Conservation (phyloP, 2,113 vertebrate genomes). For the Geococcyx californianus region DNA sequence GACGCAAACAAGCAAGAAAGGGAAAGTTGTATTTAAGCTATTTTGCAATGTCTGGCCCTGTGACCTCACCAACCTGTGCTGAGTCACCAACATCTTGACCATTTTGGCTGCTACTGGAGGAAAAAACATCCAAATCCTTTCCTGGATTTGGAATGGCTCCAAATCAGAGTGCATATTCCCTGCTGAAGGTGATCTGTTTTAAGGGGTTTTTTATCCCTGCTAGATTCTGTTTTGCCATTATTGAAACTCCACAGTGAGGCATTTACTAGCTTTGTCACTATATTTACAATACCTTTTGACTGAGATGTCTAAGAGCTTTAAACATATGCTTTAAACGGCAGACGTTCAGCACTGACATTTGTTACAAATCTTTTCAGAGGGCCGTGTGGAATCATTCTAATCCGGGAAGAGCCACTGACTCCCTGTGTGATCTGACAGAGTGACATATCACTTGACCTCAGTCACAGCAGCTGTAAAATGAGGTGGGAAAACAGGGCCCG, state of each 20-base stretch:
- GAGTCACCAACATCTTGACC: neutral
- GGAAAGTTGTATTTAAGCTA: neutral
- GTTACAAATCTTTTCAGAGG: slow-evolving; percentile 67
- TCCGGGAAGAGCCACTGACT: slow-evolving; percentile 68
- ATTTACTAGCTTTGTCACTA: slow-evolving; percentile 56
- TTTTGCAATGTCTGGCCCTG: neutral
- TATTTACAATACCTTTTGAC: slow-evolving; percentile 72
- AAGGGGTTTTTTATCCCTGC: neutral
- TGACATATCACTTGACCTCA: slow-evolving; percentile 75
- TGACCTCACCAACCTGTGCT: neutral
- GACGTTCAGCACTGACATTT: slow-evolving; percentile 50
- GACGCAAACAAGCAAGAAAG: neutral
- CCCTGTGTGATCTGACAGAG: slow-evolving; percentile 71
- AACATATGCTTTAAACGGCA: slow-evolving; percentile 62
- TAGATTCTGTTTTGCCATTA: neutral
- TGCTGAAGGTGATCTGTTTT: neutral
- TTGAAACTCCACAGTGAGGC: neutral
- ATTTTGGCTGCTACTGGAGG: neutral
- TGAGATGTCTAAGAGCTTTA: slow-evolving; percentile 64
- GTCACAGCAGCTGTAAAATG: slow-evolving; percentile 46
- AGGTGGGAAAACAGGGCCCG: neutral
- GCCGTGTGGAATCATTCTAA: slow-evolving; percentile 59
- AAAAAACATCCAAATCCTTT: neutral
- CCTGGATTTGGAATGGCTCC: neutral
- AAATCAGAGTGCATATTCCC: neutral